Conservation (phyloP, 2,888 invertebrate species). For the Stictocephala bisonia region DNA sequence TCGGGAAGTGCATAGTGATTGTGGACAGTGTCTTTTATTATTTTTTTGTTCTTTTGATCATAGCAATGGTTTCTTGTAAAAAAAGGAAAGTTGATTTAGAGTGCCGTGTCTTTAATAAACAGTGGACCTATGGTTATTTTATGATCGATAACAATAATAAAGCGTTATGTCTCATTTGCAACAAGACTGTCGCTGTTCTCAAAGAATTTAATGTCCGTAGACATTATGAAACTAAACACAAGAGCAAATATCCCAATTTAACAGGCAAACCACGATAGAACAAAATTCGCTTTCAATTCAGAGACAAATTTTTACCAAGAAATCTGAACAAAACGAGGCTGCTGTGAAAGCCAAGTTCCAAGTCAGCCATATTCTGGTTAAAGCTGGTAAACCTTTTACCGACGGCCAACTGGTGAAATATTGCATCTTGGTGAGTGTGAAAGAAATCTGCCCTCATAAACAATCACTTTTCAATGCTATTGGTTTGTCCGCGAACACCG, state of each 20-base stretch:
- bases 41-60: not conserved
- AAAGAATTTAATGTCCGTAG: constrained; percentile 37
- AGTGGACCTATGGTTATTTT: constrained; percentile 27
- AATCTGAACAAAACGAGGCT: not conserved
- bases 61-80: not conserved
- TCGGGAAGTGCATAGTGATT: not conserved
- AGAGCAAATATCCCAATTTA: too few species aligned
- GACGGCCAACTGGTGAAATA: constrained; percentile 45
- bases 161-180: constrained; percentile 36
- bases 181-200: constrained; percentile 33
- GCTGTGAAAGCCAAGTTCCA: not conserved
- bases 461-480: too few species aligned
- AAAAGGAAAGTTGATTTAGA: constrained; percentile 34
- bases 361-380: constrained; percentile 12
- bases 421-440: constrained; percentile 26
- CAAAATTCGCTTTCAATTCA: not conserved
- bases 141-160: constrained; percentile 17
- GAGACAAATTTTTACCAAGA: not conserved
- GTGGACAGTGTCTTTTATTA: too few species aligned
- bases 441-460: constrained; percentile 39
- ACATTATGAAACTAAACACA: too few species aligned
- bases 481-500: too few species aligned
- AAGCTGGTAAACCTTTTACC: constrained; percentile 43
- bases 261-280: not conserved
- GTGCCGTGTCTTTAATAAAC: constrained; percentile 17